A percentile compares a stretch with the other conserved stretches of the same genome.
These are phyloP conservation scores for Ectemnius continuus DNA, from an alignment of 2,888 invertebrate genomes.

Conservation along the genomic window DNA sequence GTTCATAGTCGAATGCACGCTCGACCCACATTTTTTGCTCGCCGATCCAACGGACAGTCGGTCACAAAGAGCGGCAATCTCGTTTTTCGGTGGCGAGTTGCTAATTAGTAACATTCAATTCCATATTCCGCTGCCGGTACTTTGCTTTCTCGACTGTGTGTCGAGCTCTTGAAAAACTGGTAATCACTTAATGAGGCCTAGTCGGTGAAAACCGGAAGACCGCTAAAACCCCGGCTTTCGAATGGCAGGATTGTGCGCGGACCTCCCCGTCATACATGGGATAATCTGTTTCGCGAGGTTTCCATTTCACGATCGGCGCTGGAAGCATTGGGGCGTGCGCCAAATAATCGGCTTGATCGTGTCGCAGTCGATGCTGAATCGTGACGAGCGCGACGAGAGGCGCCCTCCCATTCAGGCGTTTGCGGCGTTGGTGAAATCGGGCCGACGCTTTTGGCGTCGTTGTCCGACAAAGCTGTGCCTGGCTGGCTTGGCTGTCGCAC, in stretches of 20 bases:
- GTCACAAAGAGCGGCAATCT: too few relatives aligned
- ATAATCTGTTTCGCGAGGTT: constrained; percentile 46
- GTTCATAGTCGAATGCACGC: too few relatives aligned
- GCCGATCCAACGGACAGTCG: not conserved
- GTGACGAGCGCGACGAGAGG: constrained; percentile 21
- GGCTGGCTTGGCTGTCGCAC: constrained; percentile 36
- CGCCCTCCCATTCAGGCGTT: constrained; percentile 7
- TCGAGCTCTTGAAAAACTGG: too few relatives aligned
- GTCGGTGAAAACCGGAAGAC: too few relatives aligned
- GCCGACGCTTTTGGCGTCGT: constrained; percentile 52
- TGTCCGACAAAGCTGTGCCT: constrained; percentile 56
- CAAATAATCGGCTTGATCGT: constrained; percentile 55
- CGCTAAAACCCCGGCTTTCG: too few relatives aligned
- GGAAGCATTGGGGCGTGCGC: constrained; percentile 31
- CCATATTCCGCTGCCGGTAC: too few relatives aligned
- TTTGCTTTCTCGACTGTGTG: too few relatives aligned
- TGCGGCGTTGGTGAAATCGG: constrained; percentile 44
- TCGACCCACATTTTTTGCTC: too few relatives aligned
- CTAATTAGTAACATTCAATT: too few relatives aligned
- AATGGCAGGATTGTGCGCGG: too few relatives aligned
- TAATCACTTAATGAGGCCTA: too few relatives aligned
- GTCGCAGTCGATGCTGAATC: constrained; percentile 53
- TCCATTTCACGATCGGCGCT: constrained; percentile 51
- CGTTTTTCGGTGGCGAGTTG: too few relatives aligned
- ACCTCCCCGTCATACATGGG: constrained; percentile 15